Evolutionary conservation across 1,140 invertebrate species (phyloP).

Genomic region (Drosophila orosa): DNA sequence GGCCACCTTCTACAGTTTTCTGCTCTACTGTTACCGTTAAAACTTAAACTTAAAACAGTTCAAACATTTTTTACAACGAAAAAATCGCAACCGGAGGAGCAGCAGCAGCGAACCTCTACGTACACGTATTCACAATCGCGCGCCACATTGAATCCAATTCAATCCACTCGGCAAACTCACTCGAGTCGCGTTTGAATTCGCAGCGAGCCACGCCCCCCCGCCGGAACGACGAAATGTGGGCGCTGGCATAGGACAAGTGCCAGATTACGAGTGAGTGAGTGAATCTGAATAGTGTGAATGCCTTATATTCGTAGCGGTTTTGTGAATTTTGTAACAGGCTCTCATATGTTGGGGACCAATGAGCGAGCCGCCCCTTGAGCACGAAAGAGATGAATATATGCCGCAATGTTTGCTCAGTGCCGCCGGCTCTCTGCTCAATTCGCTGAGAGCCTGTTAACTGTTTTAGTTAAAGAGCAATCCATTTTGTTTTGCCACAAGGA

Average conservation of each 20-base stretch:
- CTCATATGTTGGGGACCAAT: neutral
- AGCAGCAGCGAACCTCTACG: conserved; percentile 28
- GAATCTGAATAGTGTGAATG: conserved; percentile 76
- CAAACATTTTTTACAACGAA: conserved; percentile 83
- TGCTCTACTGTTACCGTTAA: conserved; percentile 82
- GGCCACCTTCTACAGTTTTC: conserved; percentile 55
- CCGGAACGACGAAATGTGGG: conserved; percentile 23
- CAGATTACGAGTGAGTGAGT: conserved; percentile 67
- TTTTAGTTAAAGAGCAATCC: conserved; percentile 84
- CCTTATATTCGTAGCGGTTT: conserved; percentile 82
- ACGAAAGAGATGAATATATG: conserved; percentile 60
- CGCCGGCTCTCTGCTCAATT: conserved; percentile 1
- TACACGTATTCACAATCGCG: conserved; percentile 29
- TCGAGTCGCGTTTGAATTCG: conserved; percentile 20
- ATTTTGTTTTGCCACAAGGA: conserved; percentile 83
- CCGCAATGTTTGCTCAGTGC: conserved; percentile 53
- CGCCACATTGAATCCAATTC: conserved; percentile 36
- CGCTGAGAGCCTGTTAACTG: conserved; percentile 78
- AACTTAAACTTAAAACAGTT: conserved; percentile 84
- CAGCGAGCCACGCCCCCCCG: conserved; percentile 15
- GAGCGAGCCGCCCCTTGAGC: neutral
- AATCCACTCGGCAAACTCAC: conserved; percentile 50
- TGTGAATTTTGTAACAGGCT: conserved; percentile 76
- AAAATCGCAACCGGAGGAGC: conserved; percentile 37
- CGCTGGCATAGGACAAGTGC: conserved; percentile 27